phyloP scores from a whole-genome alignment of 2,113 vertebrate genomes.

The Varanus komodoensis region DNA sequence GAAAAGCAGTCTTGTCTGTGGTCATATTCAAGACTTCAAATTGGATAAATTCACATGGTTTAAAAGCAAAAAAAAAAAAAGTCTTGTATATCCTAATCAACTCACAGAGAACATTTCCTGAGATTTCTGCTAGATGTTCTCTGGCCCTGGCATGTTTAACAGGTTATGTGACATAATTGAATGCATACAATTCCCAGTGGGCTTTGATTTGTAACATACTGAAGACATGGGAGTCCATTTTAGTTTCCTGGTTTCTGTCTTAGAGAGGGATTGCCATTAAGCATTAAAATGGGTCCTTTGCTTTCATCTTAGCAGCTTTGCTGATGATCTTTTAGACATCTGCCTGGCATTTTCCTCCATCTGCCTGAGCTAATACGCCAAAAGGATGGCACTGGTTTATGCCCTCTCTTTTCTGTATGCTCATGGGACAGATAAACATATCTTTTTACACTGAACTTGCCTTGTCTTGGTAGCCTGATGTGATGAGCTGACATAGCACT shows the following conservation, averaged over 20 bases:
- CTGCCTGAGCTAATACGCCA: slow-evolving; percentile 42
- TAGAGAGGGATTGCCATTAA: background rate
- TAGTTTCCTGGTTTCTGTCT: background rate
- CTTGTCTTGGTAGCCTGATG: background rate
- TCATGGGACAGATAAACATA: slow-evolving; percentile 33
- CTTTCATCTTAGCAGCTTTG: slow-evolving; percentile 32
- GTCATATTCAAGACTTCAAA: too few relatives aligned
- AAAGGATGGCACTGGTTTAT: slow-evolving; percentile 40
- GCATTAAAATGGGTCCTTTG: background rate
- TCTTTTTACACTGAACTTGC: rapidly evolving
- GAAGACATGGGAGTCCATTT: background rate
- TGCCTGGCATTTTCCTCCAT: slow-evolving; percentile 60
- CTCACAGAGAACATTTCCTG: background rate
- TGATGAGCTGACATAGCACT: too few relatives aligned
- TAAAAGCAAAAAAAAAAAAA: too few relatives aligned
- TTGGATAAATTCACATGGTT: too few relatives aligned
- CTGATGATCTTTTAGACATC: slow-evolving; percentile 59
- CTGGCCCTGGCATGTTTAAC: background rate
- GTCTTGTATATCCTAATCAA: too few relatives aligned
- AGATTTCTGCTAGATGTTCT: background rate
- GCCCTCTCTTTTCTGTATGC: slow-evolving; percentile 28
- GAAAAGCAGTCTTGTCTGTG: too few relatives aligned
- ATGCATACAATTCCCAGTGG: background rate
- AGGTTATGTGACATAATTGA: background rate
- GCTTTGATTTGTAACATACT: background rate